phyloP scores from a whole-genome alignment of 2,113 vertebrate genomes.

The Callionymus lyra region DNA sequence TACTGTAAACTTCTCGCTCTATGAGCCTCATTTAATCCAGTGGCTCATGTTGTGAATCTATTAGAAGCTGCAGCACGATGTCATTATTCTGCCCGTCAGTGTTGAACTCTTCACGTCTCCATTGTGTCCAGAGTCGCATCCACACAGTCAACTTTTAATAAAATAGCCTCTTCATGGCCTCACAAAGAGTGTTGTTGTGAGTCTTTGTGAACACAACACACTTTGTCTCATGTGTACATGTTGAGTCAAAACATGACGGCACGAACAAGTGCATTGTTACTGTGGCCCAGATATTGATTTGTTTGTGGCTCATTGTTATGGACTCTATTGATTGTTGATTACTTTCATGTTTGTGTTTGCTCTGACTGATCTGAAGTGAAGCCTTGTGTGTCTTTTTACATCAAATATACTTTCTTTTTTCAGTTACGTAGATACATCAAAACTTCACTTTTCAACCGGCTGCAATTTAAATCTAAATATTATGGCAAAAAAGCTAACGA shows the following conservation, averaged over 20 bases:
- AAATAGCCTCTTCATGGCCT: constrained; percentile 48
- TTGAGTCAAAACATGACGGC: constrained; percentile 28
- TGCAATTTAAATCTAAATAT: no score
- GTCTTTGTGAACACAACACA: constrained; percentile 36
- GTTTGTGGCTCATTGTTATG: constrained; percentile 18
- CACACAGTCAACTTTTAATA: constrained; percentile 37
- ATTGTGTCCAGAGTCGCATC: constrained; percentile 29
- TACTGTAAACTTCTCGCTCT: no score
- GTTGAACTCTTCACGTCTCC: constrained; percentile 21
- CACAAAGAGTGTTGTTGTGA: constrained; percentile 60
- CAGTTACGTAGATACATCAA: no score
- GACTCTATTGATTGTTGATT: constrained; percentile 21
- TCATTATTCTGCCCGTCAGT: constrained; percentile 10
- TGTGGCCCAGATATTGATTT: constrained; percentile 19
- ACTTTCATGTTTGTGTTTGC: neutral
- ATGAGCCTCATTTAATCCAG: no score
- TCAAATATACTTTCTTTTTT: no score
- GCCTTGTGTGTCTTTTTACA: neutral
- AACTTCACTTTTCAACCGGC: no score
- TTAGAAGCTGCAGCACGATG: neutral
- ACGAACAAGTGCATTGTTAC: constrained; percentile 13
- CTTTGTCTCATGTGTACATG: constrained; percentile 22
- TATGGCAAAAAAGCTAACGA: no score
- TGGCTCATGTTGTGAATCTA: no score
- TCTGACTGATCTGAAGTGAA: neutral